A percentile compares a stretch with the other conserved stretches of the same genome.
Evolutionary conservation across 2,888 invertebrate species (phyloP).

Genomic region (Cryptocephalus moraei): DNA sequence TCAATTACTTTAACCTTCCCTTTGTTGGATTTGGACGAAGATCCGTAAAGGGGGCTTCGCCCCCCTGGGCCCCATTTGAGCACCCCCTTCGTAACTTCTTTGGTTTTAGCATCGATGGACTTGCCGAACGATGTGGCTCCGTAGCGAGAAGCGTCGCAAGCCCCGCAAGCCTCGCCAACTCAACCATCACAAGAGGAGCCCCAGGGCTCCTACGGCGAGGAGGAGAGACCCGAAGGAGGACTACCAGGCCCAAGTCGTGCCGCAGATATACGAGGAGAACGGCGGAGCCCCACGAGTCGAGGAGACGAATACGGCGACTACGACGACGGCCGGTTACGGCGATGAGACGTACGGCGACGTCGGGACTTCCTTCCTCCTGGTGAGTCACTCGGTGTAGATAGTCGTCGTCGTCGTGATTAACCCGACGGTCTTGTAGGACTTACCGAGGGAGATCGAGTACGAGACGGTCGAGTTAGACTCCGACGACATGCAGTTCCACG

Average conservation of each 20-base stretch:
- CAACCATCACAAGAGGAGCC: neutral
- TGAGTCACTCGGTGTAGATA: too few relatives aligned
- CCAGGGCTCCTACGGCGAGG: neutral
- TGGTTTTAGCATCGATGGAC: constrained; percentile 22
- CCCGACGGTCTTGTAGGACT: constrained; percentile 3
- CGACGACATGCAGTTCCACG: constrained; percentile 27
- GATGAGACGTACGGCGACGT: too few relatives aligned
- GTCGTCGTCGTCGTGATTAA: too few relatives aligned
- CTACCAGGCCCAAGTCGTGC: constrained; percentile 33
- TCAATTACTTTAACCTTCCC: too few relatives aligned
- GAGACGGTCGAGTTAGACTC: constrained; percentile 30
- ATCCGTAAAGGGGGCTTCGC: too few relatives aligned
- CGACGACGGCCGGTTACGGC: too few relatives aligned
- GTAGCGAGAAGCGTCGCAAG: constrained; percentile 53
- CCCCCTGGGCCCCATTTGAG: too few relatives aligned
- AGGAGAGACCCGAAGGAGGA: constrained; percentile 30
- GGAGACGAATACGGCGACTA: too few relatives aligned
- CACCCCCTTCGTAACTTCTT: neutral
- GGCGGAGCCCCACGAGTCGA: neutral
- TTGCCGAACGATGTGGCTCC: constrained; percentile 48
- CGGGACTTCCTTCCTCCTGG: too few relatives aligned
- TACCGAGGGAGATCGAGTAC: constrained; percentile 30
- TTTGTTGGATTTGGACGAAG: too few relatives aligned
- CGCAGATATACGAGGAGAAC: constrained; percentile 25
- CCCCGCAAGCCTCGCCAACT: neutral